Evolutionary conservation across 2,113 vertebrate genomes (phyloP).

Genomic region (Sus scrofa): DNA sequence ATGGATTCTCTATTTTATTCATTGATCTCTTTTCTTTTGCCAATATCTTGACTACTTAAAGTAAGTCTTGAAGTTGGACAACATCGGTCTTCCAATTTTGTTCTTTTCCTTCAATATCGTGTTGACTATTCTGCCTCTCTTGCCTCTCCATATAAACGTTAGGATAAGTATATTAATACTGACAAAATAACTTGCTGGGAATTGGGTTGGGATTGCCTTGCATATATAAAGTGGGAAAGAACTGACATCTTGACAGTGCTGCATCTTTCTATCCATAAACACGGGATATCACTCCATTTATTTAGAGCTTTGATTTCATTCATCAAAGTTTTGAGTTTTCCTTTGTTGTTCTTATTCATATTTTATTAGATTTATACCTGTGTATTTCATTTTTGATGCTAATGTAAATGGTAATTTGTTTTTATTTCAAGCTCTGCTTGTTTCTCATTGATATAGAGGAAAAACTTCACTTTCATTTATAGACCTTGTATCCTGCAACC

Average conservation of each 20-base stretch:
- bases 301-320: neutral
- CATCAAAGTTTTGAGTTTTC: neutral
- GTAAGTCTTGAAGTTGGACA: neutral
- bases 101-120: neutral
- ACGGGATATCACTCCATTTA: neutral
- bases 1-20: neutral
- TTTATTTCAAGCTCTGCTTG: neutral
- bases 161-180: neutral
- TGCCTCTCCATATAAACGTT: neutral
- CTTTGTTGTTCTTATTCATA: neutral
- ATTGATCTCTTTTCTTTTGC: neutral
- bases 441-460: neutral
- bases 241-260: neutral
- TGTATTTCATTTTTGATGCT: neutral
- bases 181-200: neutral
- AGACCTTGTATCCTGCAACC: neutral
- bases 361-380: neutral
- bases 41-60: neutral
- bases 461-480: neutral
- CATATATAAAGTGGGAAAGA: neutral
- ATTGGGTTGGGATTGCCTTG: neutral
- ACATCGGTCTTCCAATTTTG: neutral
- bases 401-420: neutral
- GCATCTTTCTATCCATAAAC: neutral
- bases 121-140: neutral